Evolutionary conservation across 2,113 vertebrate genomes (phyloP).

Genomic region (Callospermophilus lateralis): DNA sequence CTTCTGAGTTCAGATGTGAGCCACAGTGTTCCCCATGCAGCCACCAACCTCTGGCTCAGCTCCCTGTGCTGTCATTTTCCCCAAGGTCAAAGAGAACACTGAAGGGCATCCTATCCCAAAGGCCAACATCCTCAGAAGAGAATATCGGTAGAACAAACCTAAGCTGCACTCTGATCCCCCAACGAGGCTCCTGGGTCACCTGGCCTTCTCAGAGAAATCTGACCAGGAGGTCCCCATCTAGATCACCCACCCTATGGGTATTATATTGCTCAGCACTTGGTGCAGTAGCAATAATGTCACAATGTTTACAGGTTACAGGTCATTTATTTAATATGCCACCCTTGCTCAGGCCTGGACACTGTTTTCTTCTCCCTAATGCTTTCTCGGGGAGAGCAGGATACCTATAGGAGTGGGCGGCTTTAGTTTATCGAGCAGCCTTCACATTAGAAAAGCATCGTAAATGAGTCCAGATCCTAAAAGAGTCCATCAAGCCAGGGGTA

Average conservation of each 20-base stretch:
- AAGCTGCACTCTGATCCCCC: not conserved
- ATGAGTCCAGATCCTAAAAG: not conserved
- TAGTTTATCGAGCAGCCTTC: not conserved
- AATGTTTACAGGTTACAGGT: not conserved
- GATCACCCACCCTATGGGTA: not conserved
- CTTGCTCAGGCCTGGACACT: not conserved
- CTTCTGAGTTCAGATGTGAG: not conserved
- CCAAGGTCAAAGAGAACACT: not conserved
- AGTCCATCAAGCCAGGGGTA: not conserved
- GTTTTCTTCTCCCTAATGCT: not conserved
- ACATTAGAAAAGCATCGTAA: not conserved
- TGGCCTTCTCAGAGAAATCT: not conserved
- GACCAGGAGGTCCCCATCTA: not conserved
- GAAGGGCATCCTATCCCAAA: not conserved
- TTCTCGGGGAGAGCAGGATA: not conserved
- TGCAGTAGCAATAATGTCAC: not conserved
- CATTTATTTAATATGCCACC: not conserved
- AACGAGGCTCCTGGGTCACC: not conserved
- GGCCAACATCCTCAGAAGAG: not conserved
- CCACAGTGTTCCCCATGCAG: rapidly evolving
- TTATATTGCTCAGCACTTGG: not conserved
- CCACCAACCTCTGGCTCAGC: not conserved
- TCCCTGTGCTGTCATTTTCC: not conserved
- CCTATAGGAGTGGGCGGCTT: not conserved
- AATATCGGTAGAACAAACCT: not conserved